Evolutionary conservation across 2,113 vertebrate genomes (phyloP), one percentile per base, ranked within the genome.

Genomic region (Lepisosteus oculatus): DNA sequence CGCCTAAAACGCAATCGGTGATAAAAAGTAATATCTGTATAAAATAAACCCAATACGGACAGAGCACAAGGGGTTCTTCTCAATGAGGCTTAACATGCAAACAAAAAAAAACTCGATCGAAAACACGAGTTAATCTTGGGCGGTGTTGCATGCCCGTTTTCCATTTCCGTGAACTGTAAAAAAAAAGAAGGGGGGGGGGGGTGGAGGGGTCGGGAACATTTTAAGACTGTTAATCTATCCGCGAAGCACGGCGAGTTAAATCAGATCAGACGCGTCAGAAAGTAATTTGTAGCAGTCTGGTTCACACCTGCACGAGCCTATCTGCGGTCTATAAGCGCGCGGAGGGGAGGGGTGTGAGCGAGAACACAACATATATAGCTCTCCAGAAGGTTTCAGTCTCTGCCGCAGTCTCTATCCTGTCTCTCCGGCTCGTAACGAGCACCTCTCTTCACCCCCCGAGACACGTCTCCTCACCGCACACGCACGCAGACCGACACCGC

Each of bases 391-490:
- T 54, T 64, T 66, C 55, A 55, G 70, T 72, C 29, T 68, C 14
- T 68, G 70, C 70, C 65, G 71, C 69, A 66, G 64, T 63, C 59
- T 51, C 44, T 67, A 41, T 17, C 41, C 54, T 55, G 42, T 47
- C 67, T 43, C 67, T 65, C 63, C 57, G 42, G 57, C 61, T 61
- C 66, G 67, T 43, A 6, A 55, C 67, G 14, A 29, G 43, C 67
- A 12, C 72, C 72, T 69, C 11, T 29, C 47, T 51, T 51, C 43
- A 43, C 67, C 70, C 65, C 71, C 55, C 71, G 65, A 70, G 29
- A 55, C 17, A 63, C 69, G 45, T 69, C 8, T 43, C 43, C 76
- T 56, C 68, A 54, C 72, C 77, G 72, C 86, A 81, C 80, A 79
- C 71, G 76, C 74, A 74, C 75, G 61, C 72, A 43, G 45, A 62